Conservation (phyloP, 37 sponge, comb jelly and placozoan species). For the Ephydatia muelleri region DNA sequence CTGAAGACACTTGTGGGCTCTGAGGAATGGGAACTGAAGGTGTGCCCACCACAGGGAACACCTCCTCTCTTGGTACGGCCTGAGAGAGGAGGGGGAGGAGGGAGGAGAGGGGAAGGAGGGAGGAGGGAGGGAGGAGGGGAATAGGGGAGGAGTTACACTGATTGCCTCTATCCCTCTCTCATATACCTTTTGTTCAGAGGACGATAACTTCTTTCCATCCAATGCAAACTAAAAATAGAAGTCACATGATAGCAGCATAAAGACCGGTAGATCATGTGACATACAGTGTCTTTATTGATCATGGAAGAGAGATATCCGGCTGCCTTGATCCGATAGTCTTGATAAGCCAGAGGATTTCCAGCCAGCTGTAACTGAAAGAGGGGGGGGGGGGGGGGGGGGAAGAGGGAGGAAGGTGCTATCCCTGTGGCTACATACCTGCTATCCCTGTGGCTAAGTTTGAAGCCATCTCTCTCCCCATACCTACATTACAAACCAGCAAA, state of each 20-base stretch:
- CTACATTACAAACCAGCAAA: too few species aligned
- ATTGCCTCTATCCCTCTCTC: not conserved
- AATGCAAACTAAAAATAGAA: constrained; percentile 37
- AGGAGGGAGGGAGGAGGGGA: not conserved
- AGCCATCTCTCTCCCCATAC: too few species aligned
- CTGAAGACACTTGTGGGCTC: too few species aligned
- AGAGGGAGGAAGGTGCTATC: too few species aligned
- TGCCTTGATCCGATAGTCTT: constrained; percentile 53
- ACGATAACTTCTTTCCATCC: constrained; percentile 55
- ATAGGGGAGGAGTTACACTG: not conserved
- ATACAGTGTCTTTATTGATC: constrained; percentile 27
- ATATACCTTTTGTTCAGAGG: constrained; percentile 52
- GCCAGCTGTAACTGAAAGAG: constrained; percentile 21
- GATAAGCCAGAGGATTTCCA: constrained; percentile 63
- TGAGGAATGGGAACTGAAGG: too few species aligned
- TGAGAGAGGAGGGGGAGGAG: constrained; percentile 1
- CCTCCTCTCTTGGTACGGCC: constrained; percentile 12
- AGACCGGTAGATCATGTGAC: not conserved
- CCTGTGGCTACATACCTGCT: too few species aligned
- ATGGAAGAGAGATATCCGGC: constrained; percentile 42
- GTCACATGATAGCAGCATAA: not conserved
- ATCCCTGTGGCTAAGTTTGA: too few species aligned
- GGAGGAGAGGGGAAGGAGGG: not conserved
- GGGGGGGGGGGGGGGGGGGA: not conserved
- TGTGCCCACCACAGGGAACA: too few species aligned